Conservation (phyloP, 2,113 vertebrate species). For the Osmerus mordax region DNA sequence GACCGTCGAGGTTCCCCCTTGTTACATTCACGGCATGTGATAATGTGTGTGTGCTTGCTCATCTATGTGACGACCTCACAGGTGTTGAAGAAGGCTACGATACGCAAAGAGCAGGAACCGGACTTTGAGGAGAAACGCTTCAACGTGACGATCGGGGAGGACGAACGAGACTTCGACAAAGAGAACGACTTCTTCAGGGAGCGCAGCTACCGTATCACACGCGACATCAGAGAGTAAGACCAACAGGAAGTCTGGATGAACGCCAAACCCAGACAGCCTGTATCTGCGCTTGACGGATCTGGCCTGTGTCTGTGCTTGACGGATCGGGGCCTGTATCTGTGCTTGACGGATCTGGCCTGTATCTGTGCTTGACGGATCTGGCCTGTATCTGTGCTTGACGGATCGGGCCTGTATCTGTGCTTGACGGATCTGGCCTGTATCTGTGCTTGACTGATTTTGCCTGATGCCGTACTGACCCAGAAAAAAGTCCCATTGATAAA, state of each 20-base stretch:
- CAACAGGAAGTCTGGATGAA: background rate
- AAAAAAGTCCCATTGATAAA: too few species aligned
- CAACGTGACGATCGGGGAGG: conserved; percentile 95
- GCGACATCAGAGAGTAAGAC: conserved; percentile 82
- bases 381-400: too few species aligned
- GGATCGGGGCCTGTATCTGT: too few species aligned
- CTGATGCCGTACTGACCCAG: too few species aligned
- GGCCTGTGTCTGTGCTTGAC: too few species aligned
- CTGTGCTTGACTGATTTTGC: too few species aligned
- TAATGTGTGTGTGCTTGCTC: too few species aligned
- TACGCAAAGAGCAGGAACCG: conserved; percentile 96
- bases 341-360: background rate
- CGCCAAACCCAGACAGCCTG: background rate
- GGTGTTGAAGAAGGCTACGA: conserved; percentile 97
- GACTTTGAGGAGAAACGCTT: conserved; percentile 98
- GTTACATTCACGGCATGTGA: too few species aligned
- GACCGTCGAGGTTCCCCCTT: too few species aligned
- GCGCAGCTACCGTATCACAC: conserved; percentile 90
- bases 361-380: background rate
- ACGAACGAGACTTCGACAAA: conserved; percentile 96
- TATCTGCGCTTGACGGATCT: background rate
- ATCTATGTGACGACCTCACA: conserved; percentile 38
- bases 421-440: too few species aligned
- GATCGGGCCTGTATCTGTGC: too few species aligned
- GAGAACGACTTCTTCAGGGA: conserved; percentile 96